Conservation (phyloP, 2,888 invertebrate genomes). For the Atherix ibis region DNA sequence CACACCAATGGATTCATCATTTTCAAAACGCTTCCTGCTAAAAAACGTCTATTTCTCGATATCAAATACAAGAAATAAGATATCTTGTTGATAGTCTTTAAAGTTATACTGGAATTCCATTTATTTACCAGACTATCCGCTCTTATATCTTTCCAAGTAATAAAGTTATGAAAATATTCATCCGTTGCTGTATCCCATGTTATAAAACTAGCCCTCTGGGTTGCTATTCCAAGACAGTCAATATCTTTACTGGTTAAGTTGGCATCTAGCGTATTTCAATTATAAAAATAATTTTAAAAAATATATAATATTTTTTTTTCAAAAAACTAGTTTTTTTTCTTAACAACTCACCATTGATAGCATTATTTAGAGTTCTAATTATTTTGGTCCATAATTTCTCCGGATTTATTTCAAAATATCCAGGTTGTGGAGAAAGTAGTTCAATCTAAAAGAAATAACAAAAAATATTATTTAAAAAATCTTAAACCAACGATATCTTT, state of each 20-base stretch:
- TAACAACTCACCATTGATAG: constrained; percentile 50
- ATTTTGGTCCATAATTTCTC: constrained; percentile 60
- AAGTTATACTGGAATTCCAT: constrained; percentile 61
- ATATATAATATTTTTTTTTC: too few relatives aligned
- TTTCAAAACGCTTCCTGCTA: constrained; percentile 70
- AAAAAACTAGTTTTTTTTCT: too few relatives aligned
- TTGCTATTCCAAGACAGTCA: constrained; percentile 65
- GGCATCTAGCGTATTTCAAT: constrained; percentile 42
- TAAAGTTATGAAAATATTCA: constrained; percentile 64
- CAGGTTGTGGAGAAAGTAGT: constrained; percentile 59
- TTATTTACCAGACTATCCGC: constrained; percentile 53
- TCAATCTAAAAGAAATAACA: constrained; percentile 42
- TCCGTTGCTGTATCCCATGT: constrained; percentile 68
- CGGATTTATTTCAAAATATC: constrained; percentile 80
- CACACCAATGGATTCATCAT: constrained; percentile 78
- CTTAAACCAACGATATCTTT: too few relatives aligned
- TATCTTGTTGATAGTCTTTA: constrained; percentile 38
- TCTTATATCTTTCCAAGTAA: constrained; percentile 81
- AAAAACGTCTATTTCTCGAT: constrained; percentile 63
- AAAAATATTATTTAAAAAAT: too few relatives aligned
- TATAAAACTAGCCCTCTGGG: constrained; percentile 65
- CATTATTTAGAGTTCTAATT: constrained; percentile 48
- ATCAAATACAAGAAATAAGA: constrained; percentile 51
- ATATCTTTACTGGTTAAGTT: constrained; percentile 48
- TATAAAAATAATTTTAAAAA: constrained; percentile 4